These are phyloP conservation scores for Cnemophilus loriae DNA, from an alignment of 2,113 vertebrate species.

Conservation along the genomic window DNA sequence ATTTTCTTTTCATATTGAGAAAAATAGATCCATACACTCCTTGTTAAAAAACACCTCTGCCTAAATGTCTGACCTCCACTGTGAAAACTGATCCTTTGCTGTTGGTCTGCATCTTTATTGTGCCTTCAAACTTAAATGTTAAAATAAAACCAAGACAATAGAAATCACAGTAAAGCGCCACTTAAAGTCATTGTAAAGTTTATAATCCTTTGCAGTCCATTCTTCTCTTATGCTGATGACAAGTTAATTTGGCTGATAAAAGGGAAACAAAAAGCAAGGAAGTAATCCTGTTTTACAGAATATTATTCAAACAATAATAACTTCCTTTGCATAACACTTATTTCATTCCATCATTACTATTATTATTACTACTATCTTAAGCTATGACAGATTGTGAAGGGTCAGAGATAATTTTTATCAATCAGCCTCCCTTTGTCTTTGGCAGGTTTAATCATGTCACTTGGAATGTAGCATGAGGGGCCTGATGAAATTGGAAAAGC, in stretches of 20 bases:
- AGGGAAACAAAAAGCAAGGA: conserved; percentile 62
- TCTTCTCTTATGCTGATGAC: conserved; percentile 48
- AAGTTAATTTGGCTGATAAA: conserved; percentile 66
- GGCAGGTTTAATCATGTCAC: conserved; percentile 81
- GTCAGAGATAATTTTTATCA: conserved; percentile 75
- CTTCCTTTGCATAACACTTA: conserved; percentile 8
- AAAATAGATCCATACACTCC: conserved; percentile 29
- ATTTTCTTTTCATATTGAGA: conserved; percentile 5
- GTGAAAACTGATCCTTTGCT: conserved; percentile 36
- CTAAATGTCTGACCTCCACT: conserved; percentile 5
- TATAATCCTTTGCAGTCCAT: conserved; percentile 44
- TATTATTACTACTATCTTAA: conserved; percentile 74
- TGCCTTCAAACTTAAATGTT: not conserved
- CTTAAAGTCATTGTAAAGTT: conserved; percentile 44
- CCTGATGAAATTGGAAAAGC: conserved; percentile 89
- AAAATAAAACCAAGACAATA: conserved; percentile 39
- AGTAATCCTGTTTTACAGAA: conserved; percentile 56
- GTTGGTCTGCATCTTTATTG: conserved; percentile 25
- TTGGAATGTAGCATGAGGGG: conserved; percentile 72
- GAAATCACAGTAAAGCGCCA: conserved; percentile 36
- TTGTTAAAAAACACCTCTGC: conserved; percentile 23
- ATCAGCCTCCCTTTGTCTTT: conserved; percentile 72
- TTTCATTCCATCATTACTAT: conserved; percentile 58
- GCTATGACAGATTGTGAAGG: conserved; percentile 75
- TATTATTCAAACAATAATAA: conserved; percentile 60